phyloP scores from a whole-genome alignment of 2,888 invertebrate species.

The Caenorhabditis wallacei region DNA sequence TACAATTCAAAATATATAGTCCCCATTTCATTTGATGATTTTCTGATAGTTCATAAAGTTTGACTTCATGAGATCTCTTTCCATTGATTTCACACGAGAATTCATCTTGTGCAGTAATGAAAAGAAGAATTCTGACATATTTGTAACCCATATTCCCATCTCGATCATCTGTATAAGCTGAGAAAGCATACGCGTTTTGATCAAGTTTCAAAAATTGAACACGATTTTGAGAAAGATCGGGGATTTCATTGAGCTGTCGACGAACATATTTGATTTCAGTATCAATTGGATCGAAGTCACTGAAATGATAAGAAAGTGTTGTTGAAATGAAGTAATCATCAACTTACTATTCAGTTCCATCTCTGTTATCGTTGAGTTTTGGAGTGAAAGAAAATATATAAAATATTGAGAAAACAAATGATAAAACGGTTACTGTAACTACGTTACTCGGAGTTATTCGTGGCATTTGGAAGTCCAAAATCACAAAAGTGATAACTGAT shows the following conservation, averaged over 20 bases:
- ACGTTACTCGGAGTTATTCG: slow-evolving; percentile 35
- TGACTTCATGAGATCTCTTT: slow-evolving; percentile 10
- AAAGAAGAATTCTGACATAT: slow-evolving; percentile 60
- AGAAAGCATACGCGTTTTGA: slow-evolving; percentile 34
- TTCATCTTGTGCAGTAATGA: slow-evolving; percentile 16
- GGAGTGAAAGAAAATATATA: background rate
- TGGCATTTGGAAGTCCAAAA: slow-evolving; percentile 31
- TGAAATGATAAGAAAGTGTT: background rate
- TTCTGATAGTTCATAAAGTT: slow-evolving; percentile 69
- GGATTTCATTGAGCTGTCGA: slow-evolving; percentile 23
- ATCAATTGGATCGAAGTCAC: slow-evolving; percentile 4
- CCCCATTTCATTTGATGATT: slow-evolving; percentile 63
- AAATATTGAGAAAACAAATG: slow-evolving; percentile 8
- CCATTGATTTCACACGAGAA: slow-evolving; percentile 47
- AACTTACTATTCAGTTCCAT: slow-evolving; percentile 20
- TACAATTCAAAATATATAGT: slow-evolving; percentile 66
- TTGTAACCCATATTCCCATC: slow-evolving; percentile 69
- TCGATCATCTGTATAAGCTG: slow-evolving; percentile 52
- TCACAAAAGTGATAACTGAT: slow-evolving; percentile 14
- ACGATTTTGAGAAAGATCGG: slow-evolving; percentile 27
- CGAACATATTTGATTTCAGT: slow-evolving; percentile 8
- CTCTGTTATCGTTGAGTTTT: background rate
- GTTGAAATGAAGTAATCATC: background rate
- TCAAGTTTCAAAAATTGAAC: slow-evolving; percentile 43
- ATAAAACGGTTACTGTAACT: slow-evolving; percentile 18